These are phyloP conservation scores for Homarus gammarus DNA, from an alignment of 2,888 invertebrate species.

Conservation along the genomic window DNA sequence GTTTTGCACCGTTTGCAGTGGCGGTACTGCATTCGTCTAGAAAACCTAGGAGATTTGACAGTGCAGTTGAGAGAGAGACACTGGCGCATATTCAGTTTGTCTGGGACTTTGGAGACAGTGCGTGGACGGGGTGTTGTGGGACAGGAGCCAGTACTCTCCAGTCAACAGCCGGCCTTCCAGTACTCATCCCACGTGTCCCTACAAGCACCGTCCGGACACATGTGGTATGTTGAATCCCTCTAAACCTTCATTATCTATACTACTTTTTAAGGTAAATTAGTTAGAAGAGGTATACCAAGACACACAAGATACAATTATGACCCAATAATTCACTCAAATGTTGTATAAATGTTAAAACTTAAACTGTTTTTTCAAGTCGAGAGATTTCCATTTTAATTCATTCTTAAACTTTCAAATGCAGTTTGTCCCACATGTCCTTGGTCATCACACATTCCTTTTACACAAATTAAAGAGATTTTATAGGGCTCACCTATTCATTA, in stretches of 20 bases:
- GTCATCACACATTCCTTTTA: too few species aligned
- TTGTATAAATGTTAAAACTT: too few species aligned
- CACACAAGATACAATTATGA: too few species aligned
- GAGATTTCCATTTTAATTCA: too few species aligned
- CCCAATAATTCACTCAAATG: too few species aligned
- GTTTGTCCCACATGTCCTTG: too few species aligned
- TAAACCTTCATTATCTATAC: not conserved
- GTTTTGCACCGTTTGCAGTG: constrained; percentile 85
- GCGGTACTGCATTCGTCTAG: constrained; percentile 98
- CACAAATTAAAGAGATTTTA: too few species aligned
- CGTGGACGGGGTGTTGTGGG: constrained; percentile 98
- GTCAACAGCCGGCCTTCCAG: constrained; percentile 95
- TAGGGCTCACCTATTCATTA: too few species aligned
- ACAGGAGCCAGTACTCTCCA: constrained; percentile 95
- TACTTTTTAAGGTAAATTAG: too few species aligned
- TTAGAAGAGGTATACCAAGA: too few species aligned
- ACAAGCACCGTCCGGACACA: constrained; percentile 98
- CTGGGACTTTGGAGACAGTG: constrained; percentile 91
- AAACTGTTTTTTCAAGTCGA: too few species aligned
- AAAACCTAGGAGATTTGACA: constrained; percentile 92
- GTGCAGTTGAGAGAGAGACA: constrained; percentile 97
- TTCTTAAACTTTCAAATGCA: too few species aligned
- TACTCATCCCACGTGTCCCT: constrained; percentile 98
- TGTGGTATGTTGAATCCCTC: constrained; percentile 86
- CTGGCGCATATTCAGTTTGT: constrained; percentile 97